Base-by-base conservation (phyloP, 1,140 invertebrate species). In the Lucilia sericata region DNA sequence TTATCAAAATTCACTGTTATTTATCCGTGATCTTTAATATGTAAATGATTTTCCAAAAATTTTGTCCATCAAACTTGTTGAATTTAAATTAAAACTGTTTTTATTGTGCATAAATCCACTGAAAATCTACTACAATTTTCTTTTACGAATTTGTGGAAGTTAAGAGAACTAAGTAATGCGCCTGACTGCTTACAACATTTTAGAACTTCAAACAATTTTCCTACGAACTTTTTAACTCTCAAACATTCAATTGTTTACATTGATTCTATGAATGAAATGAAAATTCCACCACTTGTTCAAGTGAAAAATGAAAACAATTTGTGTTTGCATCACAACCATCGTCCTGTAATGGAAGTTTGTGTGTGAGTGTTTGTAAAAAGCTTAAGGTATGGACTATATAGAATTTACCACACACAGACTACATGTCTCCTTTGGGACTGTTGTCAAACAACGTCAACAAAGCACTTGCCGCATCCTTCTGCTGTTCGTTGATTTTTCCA, bases 401-500 rank as follows among this genome's bases (percentile, higher is more conserved):
- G n/a, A 70, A 10, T 70, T 70, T 70, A 21, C 65, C 65, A 70
- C 76, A 42, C 75, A 85, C 42, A 82, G 42, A 65, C 74, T 36
- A 25, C 34, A 14, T 70, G 78, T 55, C 84, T 84, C 12, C 82
- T 84, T 83, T 60, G 42, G 86, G 86, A 85, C 75, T 85, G 84
- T 89, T 88, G 70, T 34, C 81, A 82, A 82, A 82, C 81, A 82
- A 34, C 55, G 55, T 17, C 51, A 82, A 34, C 81, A 82, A 47
- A 60, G 55, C 60, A 21, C 74, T 84, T 47, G 84, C n/a, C 25
- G 70, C 70, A 51, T 84, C 55, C 74, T 34, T 51, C 42, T 84
- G 19, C 80, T 49, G 83, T 42, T 60, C 30, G 25, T 14, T 21
- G 51, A 82, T 74, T 83, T 84, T 80, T 83, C 49, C 55, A 76